Evolutionary conservation across 2,113 vertebrate species (phyloP), one percentile per base, ranked within the genome.

Genomic region (Henicopernis longicauda): DNA sequence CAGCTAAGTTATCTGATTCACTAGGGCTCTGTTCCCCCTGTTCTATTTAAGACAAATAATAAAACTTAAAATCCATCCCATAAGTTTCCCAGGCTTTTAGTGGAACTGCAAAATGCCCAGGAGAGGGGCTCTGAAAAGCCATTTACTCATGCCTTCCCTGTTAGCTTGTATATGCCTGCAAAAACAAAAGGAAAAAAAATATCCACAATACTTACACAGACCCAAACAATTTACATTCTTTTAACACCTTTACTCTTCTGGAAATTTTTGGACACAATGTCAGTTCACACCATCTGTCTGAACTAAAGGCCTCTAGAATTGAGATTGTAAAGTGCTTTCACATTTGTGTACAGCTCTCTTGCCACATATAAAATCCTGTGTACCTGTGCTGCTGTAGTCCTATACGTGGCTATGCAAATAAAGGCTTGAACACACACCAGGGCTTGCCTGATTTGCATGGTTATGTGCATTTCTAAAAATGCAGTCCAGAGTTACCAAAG

Each of bases 1-100:
- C 69, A 94, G 70, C 69, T 69, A 67, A 84, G 63, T 95, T 91
- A 95, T 36, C 52, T 67, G 52, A 92, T 94, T 89, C 77, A 89
- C 44, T 50, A n/a, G 25, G 13, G 27, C 40, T 69, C 61, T 49
- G 17, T 45, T 79, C 49, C 52, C 49, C 34, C 63, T 65, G 34
- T 71, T 83, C 80, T 90, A 54, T 85, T 90, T 92, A 78, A 72
- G 61, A 70, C 63, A 79, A 96, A 62, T 45, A 92, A 90, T 45
- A 92, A 90, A n/a, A 44, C 52, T 90, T 71, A 74, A 84, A 94
- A 95, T 80, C 61, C 66, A 76, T n/a, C 40, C 49, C 45, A 65
- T 62, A 57, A 52, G 76, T 82, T 93, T n/a, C 38, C 36, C 15
- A 76, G 36, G 69, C 34, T 82, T 92, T 89, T 84, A 79, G 17